Percentiles rank a stretch among this genome's conserved stretches.
These are phyloP conservation scores for Xiphophorus birchmanni DNA, from an alignment of 2,797 vertebrate genomes.

Conservation along the genomic window DNA sequence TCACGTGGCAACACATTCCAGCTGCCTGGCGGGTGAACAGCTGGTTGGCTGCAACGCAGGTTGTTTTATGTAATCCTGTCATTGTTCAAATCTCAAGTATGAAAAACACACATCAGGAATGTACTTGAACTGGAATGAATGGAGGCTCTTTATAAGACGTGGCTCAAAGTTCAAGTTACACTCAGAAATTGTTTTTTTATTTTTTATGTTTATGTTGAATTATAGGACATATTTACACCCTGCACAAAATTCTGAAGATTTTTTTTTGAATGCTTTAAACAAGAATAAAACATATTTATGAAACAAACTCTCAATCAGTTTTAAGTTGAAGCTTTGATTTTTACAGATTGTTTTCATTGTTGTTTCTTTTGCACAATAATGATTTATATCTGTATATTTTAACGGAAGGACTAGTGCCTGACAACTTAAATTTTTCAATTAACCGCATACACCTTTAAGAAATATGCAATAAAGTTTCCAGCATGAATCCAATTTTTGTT, in stretches of 20 bases:
- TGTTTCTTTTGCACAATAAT: background rate
- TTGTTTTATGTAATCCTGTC: slow-evolving; percentile 57
- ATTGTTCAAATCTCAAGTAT: slow-evolving; percentile 58
- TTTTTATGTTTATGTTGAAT: too few relatives aligned
- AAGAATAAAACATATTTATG: background rate
- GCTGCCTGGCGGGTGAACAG: slow-evolving; percentile 55
- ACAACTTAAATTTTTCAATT: background rate
- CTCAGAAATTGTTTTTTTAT: background rate
- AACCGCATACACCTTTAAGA: background rate
- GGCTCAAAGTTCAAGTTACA: background rate
- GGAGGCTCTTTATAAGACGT: slow-evolving; percentile 3
- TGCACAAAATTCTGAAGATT: background rate
- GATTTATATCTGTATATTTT: background rate
- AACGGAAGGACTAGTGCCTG: too few relatives aligned
- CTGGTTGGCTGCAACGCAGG: slow-evolving; percentile 48
- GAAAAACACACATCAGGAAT: slow-evolving; percentile 36
- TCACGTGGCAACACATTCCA: slow-evolving; percentile 71
- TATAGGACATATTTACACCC: background rate
- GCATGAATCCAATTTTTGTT: too few relatives aligned
- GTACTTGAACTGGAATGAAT: slow-evolving; percentile 22
- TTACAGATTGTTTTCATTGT: background rate
- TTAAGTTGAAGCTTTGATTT: background rate
- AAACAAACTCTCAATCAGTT: background rate
- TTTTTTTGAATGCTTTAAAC: background rate
- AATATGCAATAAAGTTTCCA: background rate